phyloP scores from a whole-genome alignment of 2,888 invertebrate genomes.

The Sepioteuthis lessoniana region DNA sequence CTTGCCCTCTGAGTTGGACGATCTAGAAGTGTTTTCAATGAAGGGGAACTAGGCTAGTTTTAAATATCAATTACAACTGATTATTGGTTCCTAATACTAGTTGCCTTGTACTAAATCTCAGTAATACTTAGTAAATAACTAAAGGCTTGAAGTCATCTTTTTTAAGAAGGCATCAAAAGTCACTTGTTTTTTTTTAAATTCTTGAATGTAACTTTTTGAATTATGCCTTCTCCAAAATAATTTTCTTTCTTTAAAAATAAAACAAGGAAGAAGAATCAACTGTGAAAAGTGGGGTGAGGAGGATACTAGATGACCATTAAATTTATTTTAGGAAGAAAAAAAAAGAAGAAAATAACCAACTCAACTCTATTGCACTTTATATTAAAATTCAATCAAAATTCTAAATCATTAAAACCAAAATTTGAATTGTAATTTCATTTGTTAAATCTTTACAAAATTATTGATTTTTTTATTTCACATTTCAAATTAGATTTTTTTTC shows the following conservation, averaged over 20 bases:
- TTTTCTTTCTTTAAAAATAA: background rate
- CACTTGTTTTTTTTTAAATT: background rate
- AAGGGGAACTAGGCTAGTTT: no score
- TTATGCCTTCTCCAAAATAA: constrained; percentile 2
- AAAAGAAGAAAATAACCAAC: background rate
- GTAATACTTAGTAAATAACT: no score
- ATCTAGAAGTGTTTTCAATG: no score
- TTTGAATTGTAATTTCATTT: constrained; percentile 20
- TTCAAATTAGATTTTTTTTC: background rate
- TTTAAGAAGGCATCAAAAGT: background rate
- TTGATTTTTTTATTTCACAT: background rate
- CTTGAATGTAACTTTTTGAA: background rate
- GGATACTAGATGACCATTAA: background rate
- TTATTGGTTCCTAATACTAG: no score
- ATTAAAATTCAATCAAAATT: constrained; percentile 23
- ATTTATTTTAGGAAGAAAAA: background rate
- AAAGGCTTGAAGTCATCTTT: background rate
- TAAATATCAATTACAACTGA: no score
- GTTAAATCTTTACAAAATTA: constrained; percentile 21
- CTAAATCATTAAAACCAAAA: background rate
- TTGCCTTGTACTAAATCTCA: no score
- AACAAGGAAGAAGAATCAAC: background rate
- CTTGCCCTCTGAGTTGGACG: no score
- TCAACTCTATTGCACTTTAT: background rate
- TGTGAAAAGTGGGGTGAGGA: background rate